phyloP scores from a whole-genome alignment of 2,113 vertebrate species.

The Chionis minor region DNA sequence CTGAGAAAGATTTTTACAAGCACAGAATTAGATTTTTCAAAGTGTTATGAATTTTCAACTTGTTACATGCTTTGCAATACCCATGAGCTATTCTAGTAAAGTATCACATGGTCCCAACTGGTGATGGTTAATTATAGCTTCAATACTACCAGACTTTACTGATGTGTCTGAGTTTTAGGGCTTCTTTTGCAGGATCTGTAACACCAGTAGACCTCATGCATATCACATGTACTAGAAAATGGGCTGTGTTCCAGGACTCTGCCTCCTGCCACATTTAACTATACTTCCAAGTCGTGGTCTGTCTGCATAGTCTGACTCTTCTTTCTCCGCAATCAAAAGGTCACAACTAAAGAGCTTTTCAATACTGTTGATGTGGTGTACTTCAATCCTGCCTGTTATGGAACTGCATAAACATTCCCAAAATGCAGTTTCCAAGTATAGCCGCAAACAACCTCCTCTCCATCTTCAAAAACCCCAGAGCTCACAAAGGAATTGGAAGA shows the following conservation, averaged over 20 bases:
- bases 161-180: neutral
- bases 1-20: neutral
- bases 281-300: neutral
- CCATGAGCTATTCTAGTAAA: neutral
- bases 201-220: neutral
- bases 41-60: neutral
- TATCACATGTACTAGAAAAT: fast-evolving
- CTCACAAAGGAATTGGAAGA: neutral
- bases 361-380: neutral
- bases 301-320: neutral
- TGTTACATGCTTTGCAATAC: neutral
- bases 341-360: neutral
- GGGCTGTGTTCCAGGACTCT: neutral
- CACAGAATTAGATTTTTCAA: neutral
- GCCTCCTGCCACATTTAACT: neutral
- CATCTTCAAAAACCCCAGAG: neutral
- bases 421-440: neutral
- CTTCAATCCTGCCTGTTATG: neutral
- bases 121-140: neutral
- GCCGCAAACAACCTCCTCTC: neutral
- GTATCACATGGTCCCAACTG: neutral
- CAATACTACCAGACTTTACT: neutral
- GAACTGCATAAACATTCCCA: neutral
- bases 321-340: neutral
- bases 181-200: neutral